Conservation (phyloP, 2,888 invertebrate genomes). For the Sclerodermus sp. region DNA sequence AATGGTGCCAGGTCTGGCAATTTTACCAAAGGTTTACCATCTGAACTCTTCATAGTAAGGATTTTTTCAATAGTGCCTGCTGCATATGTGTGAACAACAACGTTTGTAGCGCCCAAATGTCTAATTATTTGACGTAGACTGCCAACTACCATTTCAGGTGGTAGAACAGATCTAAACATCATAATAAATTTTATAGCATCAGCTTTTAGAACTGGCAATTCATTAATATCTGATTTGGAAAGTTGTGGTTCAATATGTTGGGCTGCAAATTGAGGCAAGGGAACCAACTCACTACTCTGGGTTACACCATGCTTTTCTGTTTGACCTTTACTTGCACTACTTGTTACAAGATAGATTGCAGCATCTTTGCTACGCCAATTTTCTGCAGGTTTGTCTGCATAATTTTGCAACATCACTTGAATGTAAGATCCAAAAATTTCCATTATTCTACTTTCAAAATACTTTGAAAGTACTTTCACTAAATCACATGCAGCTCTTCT, state of each 20-base stretch:
- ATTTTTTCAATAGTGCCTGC: slow-evolving; percentile 91
- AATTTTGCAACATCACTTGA: slow-evolving; percentile 79
- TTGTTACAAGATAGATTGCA: slow-evolving; percentile 94
- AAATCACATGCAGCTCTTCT: slow-evolving; percentile 96
- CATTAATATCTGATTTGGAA: slow-evolving; percentile 73
- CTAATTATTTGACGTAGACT: slow-evolving; percentile 79
- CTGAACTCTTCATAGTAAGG: slow-evolving; percentile 70
- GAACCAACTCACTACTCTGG: slow-evolving; percentile 85
- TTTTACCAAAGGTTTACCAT: slow-evolving; percentile 62
- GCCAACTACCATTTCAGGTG: slow-evolving; percentile 73
- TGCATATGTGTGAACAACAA: slow-evolving; percentile 93
- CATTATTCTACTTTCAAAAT: slow-evolving; percentile 87
- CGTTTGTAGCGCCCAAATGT: slow-evolving; percentile 74
- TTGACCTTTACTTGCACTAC: slow-evolving; percentile 85
- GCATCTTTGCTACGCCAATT: slow-evolving; percentile 97
- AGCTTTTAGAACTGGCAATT: slow-evolving; percentile 89
- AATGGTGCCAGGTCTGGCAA: slow-evolving; percentile 68
- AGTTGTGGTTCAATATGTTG: slow-evolving; percentile 87
- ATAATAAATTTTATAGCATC: slow-evolving; percentile 96
- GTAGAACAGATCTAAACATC: slow-evolving; percentile 90
- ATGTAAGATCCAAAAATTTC: slow-evolving; percentile 86
- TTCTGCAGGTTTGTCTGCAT: slow-evolving; percentile 70
- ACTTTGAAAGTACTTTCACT: slow-evolving; percentile 85
- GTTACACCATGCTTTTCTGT: slow-evolving; percentile 92
- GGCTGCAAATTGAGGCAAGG: slow-evolving; percentile 86